Evolutionary conservation across 2,113 vertebrate genomes (phyloP).

Genomic region (Mystacornis crossleyi): DNA sequence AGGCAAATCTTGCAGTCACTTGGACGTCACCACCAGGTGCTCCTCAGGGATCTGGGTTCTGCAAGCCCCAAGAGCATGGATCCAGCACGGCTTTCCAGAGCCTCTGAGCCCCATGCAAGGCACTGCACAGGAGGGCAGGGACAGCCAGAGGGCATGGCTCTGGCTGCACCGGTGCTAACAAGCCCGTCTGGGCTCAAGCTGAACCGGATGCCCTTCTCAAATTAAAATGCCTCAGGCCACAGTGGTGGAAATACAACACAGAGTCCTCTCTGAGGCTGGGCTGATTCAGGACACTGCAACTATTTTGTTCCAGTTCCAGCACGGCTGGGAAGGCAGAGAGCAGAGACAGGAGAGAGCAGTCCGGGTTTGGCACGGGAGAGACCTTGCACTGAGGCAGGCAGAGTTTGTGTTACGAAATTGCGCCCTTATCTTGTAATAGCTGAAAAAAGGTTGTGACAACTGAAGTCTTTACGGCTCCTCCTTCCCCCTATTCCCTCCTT

Average conservation of each 20-base stretch:
- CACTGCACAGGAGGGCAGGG: not conserved
- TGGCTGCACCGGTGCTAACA: not conserved
- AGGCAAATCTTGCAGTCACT: rapidly evolving
- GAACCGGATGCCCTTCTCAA: not conserved
- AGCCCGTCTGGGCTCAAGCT: not conserved
- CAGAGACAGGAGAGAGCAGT: not conserved
- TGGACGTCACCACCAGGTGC: not conserved
- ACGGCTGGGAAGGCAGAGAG: rapidly evolving
- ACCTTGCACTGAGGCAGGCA: not conserved
- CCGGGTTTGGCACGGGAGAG: rapidly evolving
- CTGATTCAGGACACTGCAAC: rapidly evolving
- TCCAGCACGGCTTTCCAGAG: not conserved
- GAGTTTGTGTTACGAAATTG: not conserved
- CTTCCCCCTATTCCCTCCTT: not conserved
- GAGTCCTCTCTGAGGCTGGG: not conserved
- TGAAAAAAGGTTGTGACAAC: not conserved
- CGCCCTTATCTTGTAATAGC: rapidly evolving
- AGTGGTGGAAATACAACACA: rapidly evolving
- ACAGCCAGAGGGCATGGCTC: not conserved
- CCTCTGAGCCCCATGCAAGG: not conserved
- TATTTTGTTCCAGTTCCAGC: not conserved
- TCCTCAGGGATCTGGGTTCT: not conserved
- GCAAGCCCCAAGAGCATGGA: not conserved
- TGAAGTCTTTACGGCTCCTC: not conserved
- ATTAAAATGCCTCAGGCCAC: not conserved